Percentiles rank a stretch among this genome's conserved stretches.
phyloP scores from a whole-genome alignment of 2,797 vertebrate genomes.

The Antennarius maculatus region DNA sequence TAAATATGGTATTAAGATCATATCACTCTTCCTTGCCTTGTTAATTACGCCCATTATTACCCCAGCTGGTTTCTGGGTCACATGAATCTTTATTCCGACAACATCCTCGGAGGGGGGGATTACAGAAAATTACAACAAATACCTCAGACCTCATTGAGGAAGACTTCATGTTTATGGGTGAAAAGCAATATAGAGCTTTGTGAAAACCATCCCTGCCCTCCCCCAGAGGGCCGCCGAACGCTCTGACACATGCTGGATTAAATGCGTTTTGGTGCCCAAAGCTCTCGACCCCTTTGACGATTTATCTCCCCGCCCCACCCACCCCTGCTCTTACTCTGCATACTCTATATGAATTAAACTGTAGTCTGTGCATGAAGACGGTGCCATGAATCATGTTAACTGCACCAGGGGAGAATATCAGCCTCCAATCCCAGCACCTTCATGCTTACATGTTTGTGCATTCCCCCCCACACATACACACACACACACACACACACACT shows the following conservation, averaged over 20 bases:
- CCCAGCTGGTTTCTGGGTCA: conserved; percentile 65
- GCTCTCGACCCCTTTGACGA: conserved; percentile 13
- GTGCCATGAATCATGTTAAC: conserved; percentile 29
- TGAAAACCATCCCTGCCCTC: conserved; percentile 39
- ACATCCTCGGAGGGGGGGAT: conserved; percentile 37
- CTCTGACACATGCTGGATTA: conserved; percentile 11
- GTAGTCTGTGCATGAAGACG: conserved; percentile 8
- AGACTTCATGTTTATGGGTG: conserved; percentile 47
- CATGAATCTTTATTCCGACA: conserved; percentile 41
- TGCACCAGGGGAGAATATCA: conserved; percentile 29
- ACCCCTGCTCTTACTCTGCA: conserved; percentile 1
- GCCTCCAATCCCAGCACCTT: not conserved
- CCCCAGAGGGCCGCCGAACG: conserved; percentile 26
- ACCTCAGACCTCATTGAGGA: conserved; percentile 27
- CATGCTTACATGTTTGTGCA: not conserved
- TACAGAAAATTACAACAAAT: conserved; percentile 51
- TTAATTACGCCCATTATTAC: conserved; percentile 73
- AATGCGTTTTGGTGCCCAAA: conserved; percentile 42
- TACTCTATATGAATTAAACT: not conserved
- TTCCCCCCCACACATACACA: too few relatives aligned
- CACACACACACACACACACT: too few relatives aligned
- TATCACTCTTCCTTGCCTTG: conserved; percentile 53
- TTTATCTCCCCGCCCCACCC: conserved; percentile 3
- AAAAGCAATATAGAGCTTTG: conserved; percentile 44
- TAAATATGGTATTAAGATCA: conserved; percentile 42